Conservation (phyloP, 2,113 vertebrate species). For the Trogon surrucura region DNA sequence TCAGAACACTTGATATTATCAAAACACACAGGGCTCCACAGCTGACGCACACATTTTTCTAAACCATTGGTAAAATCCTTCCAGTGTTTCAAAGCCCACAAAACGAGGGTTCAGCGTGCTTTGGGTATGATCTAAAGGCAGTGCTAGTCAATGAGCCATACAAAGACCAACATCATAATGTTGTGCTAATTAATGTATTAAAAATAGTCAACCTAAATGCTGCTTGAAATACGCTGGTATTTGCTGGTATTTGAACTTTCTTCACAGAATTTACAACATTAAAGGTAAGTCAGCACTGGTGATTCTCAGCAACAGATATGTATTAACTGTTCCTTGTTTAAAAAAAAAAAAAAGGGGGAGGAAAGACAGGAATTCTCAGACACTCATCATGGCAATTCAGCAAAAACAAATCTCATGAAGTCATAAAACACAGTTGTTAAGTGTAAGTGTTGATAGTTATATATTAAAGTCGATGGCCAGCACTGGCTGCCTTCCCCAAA, state of each 20-base stretch:
- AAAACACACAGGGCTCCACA: conserved; percentile 42
- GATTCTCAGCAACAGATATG: background rate
- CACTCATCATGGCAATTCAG: background rate
- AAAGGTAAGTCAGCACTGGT: background rate
- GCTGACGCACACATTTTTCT: conserved; percentile 62
- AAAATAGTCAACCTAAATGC: background rate
- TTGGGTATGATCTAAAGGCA: background rate
- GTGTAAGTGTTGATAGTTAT: background rate
- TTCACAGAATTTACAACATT: background rate
- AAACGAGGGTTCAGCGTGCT: background rate
- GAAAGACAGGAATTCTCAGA: background rate
- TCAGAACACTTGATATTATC: conserved; percentile 59
- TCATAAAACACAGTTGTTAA: background rate
- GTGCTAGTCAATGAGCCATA: background rate
- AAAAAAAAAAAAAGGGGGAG: background rate
- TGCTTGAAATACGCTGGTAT: conserved; percentile 47
- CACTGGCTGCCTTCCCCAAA: background rate
- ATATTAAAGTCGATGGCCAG: background rate
- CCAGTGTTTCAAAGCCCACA: background rate
- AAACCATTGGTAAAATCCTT: background rate
- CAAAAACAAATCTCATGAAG: background rate
- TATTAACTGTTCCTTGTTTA: background rate
- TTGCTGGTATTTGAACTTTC: conserved; percentile 53
- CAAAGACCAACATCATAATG: background rate
- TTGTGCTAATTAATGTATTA: background rate